Percentiles rank a stretch among this genome's conserved stretches.
Conservation (phyloP, 1,140 invertebrate genomes). For the Ctenoplectra terminalis region DNA sequence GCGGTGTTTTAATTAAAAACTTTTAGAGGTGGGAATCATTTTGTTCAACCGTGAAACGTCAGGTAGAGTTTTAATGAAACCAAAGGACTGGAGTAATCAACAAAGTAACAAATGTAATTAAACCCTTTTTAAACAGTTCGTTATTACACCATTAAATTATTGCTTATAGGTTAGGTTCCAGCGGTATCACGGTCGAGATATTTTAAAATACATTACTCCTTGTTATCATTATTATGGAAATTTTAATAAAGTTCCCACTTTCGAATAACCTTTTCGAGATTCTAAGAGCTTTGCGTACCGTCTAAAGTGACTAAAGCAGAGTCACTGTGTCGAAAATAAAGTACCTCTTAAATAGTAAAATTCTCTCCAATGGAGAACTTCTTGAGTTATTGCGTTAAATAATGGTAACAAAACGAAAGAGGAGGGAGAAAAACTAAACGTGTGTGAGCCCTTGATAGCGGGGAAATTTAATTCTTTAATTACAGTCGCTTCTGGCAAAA, state of each 20-base stretch:
- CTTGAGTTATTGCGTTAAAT: neutral
- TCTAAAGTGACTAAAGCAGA: neutral
- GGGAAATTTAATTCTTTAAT: neutral
- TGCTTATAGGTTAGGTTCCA: no score
- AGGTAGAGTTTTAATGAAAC: constrained; percentile 55
- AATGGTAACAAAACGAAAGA: neutral
- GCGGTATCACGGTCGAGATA: no score
- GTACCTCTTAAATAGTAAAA: neutral
- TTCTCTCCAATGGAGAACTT: neutral
- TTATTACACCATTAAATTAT: neutral
- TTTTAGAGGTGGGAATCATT: constrained; percentile 44
- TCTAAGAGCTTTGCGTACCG: neutral
- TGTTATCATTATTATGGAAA: neutral
- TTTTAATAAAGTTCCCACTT: neutral
- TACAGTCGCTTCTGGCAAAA: neutral
- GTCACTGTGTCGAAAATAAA: neutral
- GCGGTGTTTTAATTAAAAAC: constrained; percentile 60
- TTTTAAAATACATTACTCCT: neutral
- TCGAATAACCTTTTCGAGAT: neutral
- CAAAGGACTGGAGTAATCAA: constrained; percentile 55
- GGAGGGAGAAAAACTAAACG: neutral
- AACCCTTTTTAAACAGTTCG: constrained; percentile 45
- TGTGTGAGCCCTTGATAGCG: neutral
- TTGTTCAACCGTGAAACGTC: constrained; percentile 42
- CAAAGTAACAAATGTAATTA: constrained; percentile 60